These are phyloP conservation scores for Brachyptera putata DNA, from an alignment of 2,888 invertebrate genomes.

Conservation along the genomic window DNA sequence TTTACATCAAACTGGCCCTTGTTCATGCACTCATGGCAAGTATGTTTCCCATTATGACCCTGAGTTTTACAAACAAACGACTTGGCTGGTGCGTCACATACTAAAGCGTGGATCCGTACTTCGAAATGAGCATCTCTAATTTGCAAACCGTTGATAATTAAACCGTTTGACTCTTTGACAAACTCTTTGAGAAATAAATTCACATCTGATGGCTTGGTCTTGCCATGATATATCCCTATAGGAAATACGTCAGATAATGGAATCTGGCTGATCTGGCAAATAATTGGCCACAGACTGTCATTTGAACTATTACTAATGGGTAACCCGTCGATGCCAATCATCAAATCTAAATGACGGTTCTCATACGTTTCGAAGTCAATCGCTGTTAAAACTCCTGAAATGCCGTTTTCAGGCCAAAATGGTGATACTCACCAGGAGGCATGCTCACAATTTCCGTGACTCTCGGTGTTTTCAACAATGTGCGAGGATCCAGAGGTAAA, in stretches of 20 bases:
- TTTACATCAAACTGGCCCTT: constrained; percentile 19
- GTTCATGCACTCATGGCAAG: constrained; percentile 28
- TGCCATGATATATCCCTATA: background rate
- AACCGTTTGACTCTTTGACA: constrained; percentile 18
- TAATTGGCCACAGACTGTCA: constrained; percentile 6
- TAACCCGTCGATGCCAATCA: background rate
- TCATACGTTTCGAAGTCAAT: background rate
- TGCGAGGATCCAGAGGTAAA: background rate
- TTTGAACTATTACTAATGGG: background rate
- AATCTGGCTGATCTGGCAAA: background rate
- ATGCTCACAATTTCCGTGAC: background rate
- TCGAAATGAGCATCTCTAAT: background rate
- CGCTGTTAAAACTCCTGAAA: background rate
- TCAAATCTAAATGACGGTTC: background rate
- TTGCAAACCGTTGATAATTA: constrained; percentile 12
- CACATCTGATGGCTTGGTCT: no score
- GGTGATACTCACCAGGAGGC: background rate
- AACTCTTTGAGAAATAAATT: constrained; percentile 18
- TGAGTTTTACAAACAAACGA: constrained; percentile 24
- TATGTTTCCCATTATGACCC: constrained; percentile 25
- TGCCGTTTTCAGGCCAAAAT: constrained; percentile 1
- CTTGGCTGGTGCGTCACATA: constrained; percentile 30
- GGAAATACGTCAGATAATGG: no score
- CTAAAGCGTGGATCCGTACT: constrained; percentile 17
- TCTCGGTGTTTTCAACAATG: background rate